Percentiles rank a stretch among this genome's conserved stretches.
Evolutionary conservation across 1,140 invertebrate genomes (phyloP).

Genomic region (Trinorchestia longiramus): DNA sequence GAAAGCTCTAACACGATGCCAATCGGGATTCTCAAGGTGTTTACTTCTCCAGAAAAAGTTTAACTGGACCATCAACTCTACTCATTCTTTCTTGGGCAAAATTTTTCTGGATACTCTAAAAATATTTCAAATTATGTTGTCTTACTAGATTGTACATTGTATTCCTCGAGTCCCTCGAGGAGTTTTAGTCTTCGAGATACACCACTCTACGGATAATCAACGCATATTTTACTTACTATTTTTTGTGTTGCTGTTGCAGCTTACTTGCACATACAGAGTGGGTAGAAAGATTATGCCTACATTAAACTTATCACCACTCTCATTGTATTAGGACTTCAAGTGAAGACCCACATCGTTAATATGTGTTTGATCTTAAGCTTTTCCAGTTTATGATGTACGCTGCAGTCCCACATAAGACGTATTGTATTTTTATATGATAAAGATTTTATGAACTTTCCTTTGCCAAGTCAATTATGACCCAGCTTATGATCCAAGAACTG

Average conservation of each 20-base stretch:
- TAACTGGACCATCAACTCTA: conserved; percentile 7
- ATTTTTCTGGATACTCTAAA: neutral
- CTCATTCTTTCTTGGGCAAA: neutral
- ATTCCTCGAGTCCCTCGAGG: neutral
- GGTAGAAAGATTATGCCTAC: too few relatives aligned
- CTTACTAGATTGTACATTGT: neutral
- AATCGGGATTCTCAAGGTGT: neutral
- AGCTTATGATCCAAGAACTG: too few relatives aligned
- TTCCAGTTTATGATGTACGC: too few relatives aligned
- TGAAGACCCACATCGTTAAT: too few relatives aligned
- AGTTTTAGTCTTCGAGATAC: neutral
- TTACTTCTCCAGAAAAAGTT: neutral
- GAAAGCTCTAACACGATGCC: neutral
- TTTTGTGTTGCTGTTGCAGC: neutral
- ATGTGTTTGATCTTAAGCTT: too few relatives aligned
- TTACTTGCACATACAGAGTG: too few relatives aligned
- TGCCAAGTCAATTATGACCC: too few relatives aligned
- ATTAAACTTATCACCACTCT: too few relatives aligned
- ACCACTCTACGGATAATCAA: neutral
- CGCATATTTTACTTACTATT: neutral
- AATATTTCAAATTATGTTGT: neutral
- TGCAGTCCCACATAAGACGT: too few relatives aligned
- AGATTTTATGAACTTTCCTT: too few relatives aligned
- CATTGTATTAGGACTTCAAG: too few relatives aligned
- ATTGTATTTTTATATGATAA: too few relatives aligned